Conservation (phyloP, 92 coral and sea anemone species). For the Palythoa caribaeorum region DNA sequence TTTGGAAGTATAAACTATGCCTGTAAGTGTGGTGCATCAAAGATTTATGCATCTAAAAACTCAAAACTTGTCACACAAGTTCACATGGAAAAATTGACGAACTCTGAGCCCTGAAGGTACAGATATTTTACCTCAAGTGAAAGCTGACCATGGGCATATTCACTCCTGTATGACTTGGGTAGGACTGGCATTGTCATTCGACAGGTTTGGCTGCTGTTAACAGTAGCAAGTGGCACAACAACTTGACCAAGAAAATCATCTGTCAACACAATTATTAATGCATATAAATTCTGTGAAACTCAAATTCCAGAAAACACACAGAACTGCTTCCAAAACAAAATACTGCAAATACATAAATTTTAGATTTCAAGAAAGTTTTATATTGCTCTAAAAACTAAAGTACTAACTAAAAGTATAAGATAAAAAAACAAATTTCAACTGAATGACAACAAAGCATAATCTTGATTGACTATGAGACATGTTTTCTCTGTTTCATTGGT, state of each 20-base stretch:
- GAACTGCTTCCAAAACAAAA: not conserved
- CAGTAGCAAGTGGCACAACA: conserved; percentile 92
- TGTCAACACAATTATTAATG: not conserved
- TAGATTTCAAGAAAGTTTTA: no score
- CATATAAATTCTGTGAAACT: not conserved
- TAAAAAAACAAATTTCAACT: not conserved
- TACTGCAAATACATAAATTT: no score
- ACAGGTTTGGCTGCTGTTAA: conserved; percentile 92
- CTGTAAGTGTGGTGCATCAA: no score
- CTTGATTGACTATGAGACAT: no score
- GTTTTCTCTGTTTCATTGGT: no score
- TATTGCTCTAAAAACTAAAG: no score
- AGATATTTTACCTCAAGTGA: conserved; percentile 77
- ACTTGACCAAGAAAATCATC: conserved; percentile 97
- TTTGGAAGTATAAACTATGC: no score
- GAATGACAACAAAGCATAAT: no score
- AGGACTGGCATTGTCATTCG: conserved; percentile 91
- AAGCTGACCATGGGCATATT: conserved; percentile 89
- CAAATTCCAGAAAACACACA: not conserved
- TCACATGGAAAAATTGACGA: no score
- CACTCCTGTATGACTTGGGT: conserved; percentile 89
- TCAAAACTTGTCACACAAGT: no score
- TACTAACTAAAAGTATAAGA: not conserved
- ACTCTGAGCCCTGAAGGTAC: no score
- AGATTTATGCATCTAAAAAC: no score